These are phyloP conservation scores for Drosophila paranaensis DNA, from an alignment of 2,888 invertebrate genomes.

Conservation along the genomic window DNA sequence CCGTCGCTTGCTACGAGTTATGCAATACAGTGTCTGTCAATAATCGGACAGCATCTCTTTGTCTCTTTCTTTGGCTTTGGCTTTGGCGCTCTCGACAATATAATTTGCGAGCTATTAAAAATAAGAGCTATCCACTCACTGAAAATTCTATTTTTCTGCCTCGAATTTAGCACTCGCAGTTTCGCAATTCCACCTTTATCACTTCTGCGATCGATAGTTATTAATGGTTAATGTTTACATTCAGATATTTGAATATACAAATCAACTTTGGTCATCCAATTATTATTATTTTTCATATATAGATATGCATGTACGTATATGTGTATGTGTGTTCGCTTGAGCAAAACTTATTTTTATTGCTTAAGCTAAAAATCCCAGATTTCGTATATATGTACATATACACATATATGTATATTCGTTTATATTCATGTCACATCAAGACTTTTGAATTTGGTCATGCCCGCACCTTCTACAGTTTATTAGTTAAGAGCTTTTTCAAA, in stretches of 20 bases:
- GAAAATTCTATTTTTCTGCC: neutral
- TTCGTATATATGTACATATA: neutral
- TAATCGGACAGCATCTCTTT: conserved; percentile 16
- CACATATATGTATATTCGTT: neutral
- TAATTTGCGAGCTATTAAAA: conserved; percentile 3
- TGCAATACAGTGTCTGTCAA: conserved; percentile 12
- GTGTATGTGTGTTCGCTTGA: neutral
- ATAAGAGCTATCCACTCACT: neutral
- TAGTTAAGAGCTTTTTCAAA: neutral
- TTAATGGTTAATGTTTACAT: conserved; percentile 6
- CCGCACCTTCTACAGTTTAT: conserved; percentile 8
- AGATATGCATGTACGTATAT: neutral
- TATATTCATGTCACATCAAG: conserved; percentile 11
- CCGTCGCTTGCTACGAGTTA: conserved; percentile 4
- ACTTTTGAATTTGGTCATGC: conserved; percentile 7
- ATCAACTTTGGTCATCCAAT: conserved; percentile 2
- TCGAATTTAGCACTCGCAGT: neutral
- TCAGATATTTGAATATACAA: neutral
- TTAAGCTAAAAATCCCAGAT: conserved; percentile 12
- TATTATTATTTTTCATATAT: conserved; percentile 2
- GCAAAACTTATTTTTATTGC: conserved; percentile 11
- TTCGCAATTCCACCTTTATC: neutral
- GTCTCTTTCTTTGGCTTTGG: conserved; percentile 6
- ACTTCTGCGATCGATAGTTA: conserved; percentile 2
- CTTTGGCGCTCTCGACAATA: conserved; percentile 6